phyloP scores from a whole-genome alignment of 2,797 vertebrate species.

The Lerista edwardsae region DNA sequence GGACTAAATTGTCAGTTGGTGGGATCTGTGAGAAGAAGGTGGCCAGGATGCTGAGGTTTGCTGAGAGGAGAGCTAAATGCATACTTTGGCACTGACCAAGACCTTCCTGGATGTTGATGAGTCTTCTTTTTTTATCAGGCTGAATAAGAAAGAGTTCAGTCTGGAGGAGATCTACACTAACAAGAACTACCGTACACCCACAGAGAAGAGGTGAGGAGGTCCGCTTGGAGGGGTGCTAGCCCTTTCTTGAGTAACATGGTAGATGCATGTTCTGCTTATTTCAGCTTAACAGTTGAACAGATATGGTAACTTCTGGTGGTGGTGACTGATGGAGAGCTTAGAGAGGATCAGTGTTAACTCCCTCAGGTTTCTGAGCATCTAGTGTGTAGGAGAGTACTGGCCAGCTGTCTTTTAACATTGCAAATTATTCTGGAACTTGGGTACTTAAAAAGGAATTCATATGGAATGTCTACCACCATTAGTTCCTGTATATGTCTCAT shows the following conservation, averaged over 20 bases:
- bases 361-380: background rate
- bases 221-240: background rate
- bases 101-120: background rate
- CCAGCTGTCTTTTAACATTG: background rate
- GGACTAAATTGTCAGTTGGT: background rate
- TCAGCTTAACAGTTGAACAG: background rate
- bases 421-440: background rate
- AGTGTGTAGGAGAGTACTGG: background rate
- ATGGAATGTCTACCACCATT: background rate
- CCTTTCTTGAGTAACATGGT: background rate
- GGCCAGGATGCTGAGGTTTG: background rate
- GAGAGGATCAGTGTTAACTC: background rate
- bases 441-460: background rate
- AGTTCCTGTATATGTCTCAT: background rate
- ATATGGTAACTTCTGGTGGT: no score
- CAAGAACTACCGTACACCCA: conserved; percentile 89
- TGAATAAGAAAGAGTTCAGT: conserved; percentile 92
- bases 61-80: background rate
- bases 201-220: conserved; percentile 82
- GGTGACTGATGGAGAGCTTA: background rate
- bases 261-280: background rate
- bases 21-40: background rate
- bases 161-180: conserved; percentile 95
- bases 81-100: no score
- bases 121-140: conserved; percentile 70